These are phyloP conservation scores for Macrotrachela quadricornifera DNA, from an alignment of 1,140 invertebrate species.

Conservation along the genomic window DNA sequence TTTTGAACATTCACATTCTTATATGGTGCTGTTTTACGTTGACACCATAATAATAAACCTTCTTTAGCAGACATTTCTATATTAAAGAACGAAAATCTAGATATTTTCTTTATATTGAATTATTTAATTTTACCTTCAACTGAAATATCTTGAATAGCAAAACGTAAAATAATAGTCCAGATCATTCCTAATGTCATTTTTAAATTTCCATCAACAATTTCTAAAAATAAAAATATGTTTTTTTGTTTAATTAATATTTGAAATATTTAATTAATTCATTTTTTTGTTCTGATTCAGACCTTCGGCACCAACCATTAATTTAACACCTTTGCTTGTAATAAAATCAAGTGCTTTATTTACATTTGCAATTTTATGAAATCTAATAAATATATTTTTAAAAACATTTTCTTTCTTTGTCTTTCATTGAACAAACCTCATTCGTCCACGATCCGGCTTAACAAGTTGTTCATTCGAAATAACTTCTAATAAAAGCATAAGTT, in stretches of 20 bases:
- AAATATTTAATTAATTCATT: too few relatives aligned
- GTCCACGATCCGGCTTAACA: conserved; percentile 89
- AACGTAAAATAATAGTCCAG: conserved; percentile 97
- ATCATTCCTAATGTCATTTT: conserved; percentile 99
- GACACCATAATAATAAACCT: conserved; percentile 92
- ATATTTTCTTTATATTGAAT: not conserved
- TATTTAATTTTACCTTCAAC: conserved; percentile 47
- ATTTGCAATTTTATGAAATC: conserved; percentile 96
- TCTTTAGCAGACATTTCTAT: conserved; percentile 96
- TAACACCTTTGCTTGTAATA: conserved; percentile 94
- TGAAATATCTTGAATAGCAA: conserved; percentile 98
- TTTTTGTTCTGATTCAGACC: too few relatives aligned
- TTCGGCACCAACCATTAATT: conserved; percentile 77
- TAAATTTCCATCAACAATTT: conserved; percentile 97
- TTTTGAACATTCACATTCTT: conserved; percentile 99
- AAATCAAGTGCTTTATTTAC: conserved; percentile 97
- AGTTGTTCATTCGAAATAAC: conserved; percentile 77
- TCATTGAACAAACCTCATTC: conserved; percentile 44
- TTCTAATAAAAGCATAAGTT: conserved; percentile 91
- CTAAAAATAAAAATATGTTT: conserved; percentile 22
- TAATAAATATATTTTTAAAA: too few relatives aligned
- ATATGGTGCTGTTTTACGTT: conserved; percentile 95
- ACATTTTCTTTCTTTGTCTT: too few relatives aligned
- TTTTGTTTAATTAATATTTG: too few relatives aligned
- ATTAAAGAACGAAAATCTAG: conserved; percentile 7